Percentiles rank a stretch among this genome's conserved stretches.
These are phyloP conservation scores for Meloidogyne floridensis DNA, from an alignment of 1,140 invertebrate genomes.

Conservation along the genomic window DNA sequence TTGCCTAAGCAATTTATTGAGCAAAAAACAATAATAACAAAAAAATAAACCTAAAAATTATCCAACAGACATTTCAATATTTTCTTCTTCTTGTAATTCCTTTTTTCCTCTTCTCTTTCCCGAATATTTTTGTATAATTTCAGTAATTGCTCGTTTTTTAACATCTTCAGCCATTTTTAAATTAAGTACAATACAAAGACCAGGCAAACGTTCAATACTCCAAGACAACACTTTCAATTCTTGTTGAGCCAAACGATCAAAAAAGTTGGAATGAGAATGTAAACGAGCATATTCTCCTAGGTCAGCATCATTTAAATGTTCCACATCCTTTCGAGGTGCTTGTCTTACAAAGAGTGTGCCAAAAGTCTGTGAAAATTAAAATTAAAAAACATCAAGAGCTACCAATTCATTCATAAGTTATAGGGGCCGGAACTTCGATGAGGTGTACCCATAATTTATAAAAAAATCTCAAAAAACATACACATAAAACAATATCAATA, in stretches of 20 bases:
- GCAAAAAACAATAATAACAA: not conserved
- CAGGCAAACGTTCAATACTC: constrained; percentile 23
- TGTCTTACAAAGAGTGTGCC: not conserved
- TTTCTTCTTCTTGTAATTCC: not conserved
- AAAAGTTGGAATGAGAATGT: constrained; percentile 27
- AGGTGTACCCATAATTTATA: too few species aligned
- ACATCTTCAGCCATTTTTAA: constrained; percentile 30
- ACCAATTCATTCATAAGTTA: too few species aligned
- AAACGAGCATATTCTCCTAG: not conserved
- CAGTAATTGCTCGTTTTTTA: constrained; percentile 5
- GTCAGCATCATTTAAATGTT: not conserved
- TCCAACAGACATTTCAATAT: not conserved
- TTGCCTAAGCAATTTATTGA: not conserved
- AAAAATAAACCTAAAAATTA: not conserved
- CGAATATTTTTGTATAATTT: not conserved
- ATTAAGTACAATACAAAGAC: constrained; percentile 42
- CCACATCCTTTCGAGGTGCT: not conserved
- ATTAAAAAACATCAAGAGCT: not conserved
- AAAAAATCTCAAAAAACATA: constrained; percentile 32
- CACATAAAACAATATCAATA: constrained; percentile 53
- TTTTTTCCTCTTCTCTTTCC: not conserved
- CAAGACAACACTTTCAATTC: constrained; percentile 15
- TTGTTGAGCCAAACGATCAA: constrained; percentile 29
- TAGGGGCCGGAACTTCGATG: too few species aligned
- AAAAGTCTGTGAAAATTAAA: not conserved